Evolutionary conservation across 2,888 invertebrate species (phyloP).

Genomic region (Zaprionus bogoriensis): DNA sequence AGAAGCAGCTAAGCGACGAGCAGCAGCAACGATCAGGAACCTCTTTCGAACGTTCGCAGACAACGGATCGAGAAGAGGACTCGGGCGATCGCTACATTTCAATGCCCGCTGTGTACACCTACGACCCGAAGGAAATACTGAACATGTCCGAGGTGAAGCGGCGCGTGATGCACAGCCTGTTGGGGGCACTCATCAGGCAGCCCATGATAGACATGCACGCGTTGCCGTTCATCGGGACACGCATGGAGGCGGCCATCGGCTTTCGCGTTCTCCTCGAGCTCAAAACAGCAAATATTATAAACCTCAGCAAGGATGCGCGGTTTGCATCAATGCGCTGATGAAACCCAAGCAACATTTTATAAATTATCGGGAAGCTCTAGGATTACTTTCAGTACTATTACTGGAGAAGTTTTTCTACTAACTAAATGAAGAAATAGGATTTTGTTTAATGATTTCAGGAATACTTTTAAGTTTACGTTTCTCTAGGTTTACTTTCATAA

Average conservation of each 20-base stretch:
- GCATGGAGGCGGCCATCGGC: constrained; percentile 54
- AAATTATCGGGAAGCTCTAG: too few relatives aligned
- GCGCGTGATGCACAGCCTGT: constrained; percentile 44
- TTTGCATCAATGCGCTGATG: constrained; percentile 31
- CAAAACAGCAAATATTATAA: constrained; percentile 55
- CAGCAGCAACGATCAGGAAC: constrained; percentile 1
- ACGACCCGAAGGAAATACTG: constrained; percentile 31
- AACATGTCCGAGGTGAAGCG: constrained; percentile 32
- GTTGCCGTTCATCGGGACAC: constrained; percentile 40
- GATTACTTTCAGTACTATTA: too few relatives aligned
- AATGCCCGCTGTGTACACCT: constrained; percentile 47
- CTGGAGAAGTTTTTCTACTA: too few relatives aligned
- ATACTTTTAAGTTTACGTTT: too few relatives aligned
- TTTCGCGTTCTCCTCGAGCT: constrained; percentile 66
- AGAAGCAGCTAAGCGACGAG: constrained; percentile 28
- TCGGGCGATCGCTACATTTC: constrained; percentile 1
- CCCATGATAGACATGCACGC: constrained; percentile 55
- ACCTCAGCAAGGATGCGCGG: constrained; percentile 46
- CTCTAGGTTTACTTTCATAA: too few relatives aligned
- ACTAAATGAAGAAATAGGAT: too few relatives aligned
- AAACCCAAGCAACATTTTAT: too few relatives aligned
- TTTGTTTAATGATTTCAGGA: too few relatives aligned
- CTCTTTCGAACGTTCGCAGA: background rate
- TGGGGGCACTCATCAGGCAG: constrained; percentile 56
- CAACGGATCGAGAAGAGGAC: too few relatives aligned